Conservation (phyloP, 2,888 invertebrate genomes). For the Eupeodes luniger region DNA sequence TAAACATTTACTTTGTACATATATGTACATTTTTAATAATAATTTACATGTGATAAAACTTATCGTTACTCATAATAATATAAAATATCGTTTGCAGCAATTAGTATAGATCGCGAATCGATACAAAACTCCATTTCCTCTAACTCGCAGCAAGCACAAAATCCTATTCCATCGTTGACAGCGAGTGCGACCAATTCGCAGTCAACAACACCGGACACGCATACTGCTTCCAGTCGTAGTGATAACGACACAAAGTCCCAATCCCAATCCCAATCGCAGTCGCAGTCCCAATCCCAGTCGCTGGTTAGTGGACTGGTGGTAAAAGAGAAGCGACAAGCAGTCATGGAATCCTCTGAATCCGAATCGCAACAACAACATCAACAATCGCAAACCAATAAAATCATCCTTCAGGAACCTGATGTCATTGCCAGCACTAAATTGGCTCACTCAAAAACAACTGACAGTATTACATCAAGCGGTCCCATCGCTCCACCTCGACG, state of each 20-base stretch:
- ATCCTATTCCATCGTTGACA: conserved; percentile 77
- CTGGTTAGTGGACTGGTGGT: conserved; percentile 25
- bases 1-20: conserved; percentile 26
- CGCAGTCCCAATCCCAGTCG: not conserved
- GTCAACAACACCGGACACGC: conserved; percentile 73
- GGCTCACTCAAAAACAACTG: conserved; percentile 84
- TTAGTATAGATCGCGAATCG: conserved; percentile 83
- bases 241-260: conserved; percentile 68
- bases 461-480: conserved; percentile 83
- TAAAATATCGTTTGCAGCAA: conserved; percentile 77
- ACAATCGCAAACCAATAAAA: conserved; percentile 75
- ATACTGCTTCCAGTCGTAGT: conserved; percentile 72
- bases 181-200: conserved; percentile 72
- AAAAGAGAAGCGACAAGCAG: conserved; percentile 55
- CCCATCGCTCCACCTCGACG: conserved; percentile 92
- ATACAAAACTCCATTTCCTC: conserved; percentile 79
- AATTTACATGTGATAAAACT: not conserved
- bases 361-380: not conserved
- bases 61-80: conserved; percentile 9
- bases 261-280: no score
- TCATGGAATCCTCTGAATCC: conserved; percentile 33
- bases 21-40: not conserved
- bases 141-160: conserved; percentile 80
- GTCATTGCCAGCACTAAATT: conserved; percentile 96
- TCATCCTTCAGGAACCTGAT: conserved; percentile 90